Evolutionary conservation across 2,113 vertebrate genomes (phyloP).

Genomic region (Vulpes lagopus): DNA sequence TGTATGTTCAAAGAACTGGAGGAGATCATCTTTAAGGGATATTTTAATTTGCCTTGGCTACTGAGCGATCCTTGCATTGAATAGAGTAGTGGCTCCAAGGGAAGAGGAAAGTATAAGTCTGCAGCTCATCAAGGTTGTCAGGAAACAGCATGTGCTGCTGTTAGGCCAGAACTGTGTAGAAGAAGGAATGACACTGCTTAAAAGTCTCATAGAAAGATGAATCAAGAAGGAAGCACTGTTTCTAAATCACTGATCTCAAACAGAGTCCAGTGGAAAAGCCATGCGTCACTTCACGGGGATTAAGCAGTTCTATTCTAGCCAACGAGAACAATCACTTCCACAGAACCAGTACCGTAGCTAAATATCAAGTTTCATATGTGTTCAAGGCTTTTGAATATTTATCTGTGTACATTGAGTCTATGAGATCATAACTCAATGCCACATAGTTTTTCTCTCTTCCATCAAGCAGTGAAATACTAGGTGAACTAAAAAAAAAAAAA

Average conservation of each 20-base stretch:
- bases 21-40: not conserved
- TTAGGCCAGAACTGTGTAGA: not conserved
- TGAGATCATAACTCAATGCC: not conserved
- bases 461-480: not conserved
- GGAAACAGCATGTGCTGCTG: not conserved
- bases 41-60: not conserved
- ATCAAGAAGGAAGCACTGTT: not conserved
- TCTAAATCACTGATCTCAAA: not conserved
- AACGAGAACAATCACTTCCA: not conserved
- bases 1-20: not conserved
- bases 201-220: not conserved
- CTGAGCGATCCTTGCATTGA: not conserved
- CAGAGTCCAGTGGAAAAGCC: not conserved
- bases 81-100: not conserved
- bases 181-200: not conserved
- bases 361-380: not conserved
- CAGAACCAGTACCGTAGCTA: not conserved
- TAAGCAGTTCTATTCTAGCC: not conserved
- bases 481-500: not conserved
- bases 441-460: not conserved
- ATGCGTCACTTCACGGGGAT: too few relatives aligned
- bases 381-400: not conserved
- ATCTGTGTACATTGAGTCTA: not conserved
- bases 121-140: not conserved
- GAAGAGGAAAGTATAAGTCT: not conserved